These are phyloP conservation scores for Antigone vipio DNA, from an alignment of 2,113 vertebrate genomes.

Conservation along the genomic window DNA sequence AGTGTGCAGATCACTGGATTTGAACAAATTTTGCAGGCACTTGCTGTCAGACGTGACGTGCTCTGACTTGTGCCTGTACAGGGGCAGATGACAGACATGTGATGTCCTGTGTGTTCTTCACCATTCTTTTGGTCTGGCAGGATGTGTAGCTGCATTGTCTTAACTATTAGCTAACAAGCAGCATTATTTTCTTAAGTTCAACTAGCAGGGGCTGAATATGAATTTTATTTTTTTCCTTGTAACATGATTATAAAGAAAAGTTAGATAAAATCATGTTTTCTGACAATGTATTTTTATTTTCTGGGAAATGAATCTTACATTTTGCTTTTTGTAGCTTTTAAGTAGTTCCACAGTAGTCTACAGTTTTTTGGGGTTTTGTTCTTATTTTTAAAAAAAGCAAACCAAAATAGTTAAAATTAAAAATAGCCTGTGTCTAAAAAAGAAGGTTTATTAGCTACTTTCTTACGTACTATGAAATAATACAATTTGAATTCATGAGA, in stretches of 20 bases:
- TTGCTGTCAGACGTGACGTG: fast-evolving
- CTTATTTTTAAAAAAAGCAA: neutral
- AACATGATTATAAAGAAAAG: neutral
- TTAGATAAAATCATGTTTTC: neutral
- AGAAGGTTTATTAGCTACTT: neutral
- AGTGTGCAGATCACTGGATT: neutral
- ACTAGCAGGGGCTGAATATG: neutral
- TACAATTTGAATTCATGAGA: neutral
- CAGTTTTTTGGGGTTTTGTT: neutral
- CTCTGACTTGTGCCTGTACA: neutral
- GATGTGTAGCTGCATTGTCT: fast-evolving
- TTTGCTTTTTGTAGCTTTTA: neutral
- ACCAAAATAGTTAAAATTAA: neutral
- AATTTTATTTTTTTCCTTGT: neutral
- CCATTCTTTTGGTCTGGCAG: neutral
- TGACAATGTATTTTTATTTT: neutral
- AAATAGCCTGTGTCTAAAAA: neutral
- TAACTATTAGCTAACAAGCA: too few relatives aligned
- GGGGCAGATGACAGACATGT: neutral
- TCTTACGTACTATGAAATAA: neutral
- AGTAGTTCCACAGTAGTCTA: neutral
- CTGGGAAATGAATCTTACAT: neutral
- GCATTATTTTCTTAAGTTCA: neutral
- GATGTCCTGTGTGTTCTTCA: neutral
- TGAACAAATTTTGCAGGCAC: neutral